Conservation (phyloP, 2,113 vertebrate species). For the Ctenomys sociabilis region DNA sequence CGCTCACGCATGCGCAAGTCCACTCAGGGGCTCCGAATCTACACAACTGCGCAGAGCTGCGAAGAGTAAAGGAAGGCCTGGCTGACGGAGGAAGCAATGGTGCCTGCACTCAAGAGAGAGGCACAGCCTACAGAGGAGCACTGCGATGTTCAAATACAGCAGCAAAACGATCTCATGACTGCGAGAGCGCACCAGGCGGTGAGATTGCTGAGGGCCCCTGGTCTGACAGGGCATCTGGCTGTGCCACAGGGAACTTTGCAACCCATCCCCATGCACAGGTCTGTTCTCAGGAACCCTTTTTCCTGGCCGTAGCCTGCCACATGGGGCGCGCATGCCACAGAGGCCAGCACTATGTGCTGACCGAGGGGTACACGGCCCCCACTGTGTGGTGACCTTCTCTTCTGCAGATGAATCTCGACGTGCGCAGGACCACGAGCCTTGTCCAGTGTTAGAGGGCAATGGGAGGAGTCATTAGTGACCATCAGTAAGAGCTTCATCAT, state of each 20-base stretch:
- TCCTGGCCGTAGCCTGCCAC: conserved; percentile 40
- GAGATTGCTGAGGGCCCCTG: not conserved
- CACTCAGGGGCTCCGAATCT: not conserved
- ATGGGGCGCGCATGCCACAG: not conserved
- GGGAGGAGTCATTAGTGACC: not conserved
- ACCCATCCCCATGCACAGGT: conserved; percentile 34
- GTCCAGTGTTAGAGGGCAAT: not conserved
- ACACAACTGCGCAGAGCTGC: not conserved
- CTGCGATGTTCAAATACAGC: not conserved
- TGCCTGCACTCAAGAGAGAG: not conserved
- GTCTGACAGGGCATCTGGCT: conserved; percentile 18
- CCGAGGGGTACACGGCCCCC: not conserved
- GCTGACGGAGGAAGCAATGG: not conserved
- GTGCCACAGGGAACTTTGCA: conserved; percentile 28
- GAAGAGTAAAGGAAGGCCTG: not conserved
- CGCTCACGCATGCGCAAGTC: not conserved
- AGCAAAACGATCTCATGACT: not conserved
- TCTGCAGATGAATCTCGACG: not conserved
- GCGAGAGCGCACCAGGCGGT: not conserved
- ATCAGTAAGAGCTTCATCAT: not conserved
- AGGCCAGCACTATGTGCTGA: conserved; percentile 11
- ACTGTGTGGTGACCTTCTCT: not conserved
- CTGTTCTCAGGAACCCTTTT: conserved; percentile 61
- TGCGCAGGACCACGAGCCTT: not conserved
- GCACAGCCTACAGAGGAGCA: not conserved